Evolutionary conservation across 2,888 invertebrate genomes (phyloP).

Genomic region (Polietes domitor): DNA sequence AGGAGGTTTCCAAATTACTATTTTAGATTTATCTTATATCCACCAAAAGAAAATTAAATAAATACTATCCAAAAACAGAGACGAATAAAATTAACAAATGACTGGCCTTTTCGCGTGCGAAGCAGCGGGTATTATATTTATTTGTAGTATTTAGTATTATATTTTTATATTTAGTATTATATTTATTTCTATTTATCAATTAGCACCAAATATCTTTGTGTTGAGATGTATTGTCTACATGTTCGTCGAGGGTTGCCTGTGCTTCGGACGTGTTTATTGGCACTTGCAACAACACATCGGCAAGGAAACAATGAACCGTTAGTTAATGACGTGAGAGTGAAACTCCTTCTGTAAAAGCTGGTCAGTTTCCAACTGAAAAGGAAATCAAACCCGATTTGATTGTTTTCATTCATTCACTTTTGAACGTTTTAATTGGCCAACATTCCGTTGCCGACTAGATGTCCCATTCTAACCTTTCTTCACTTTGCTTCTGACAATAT

Average conservation of each 20-base stretch:
- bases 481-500: constrained; percentile 47
- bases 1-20: no score
- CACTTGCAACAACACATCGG: background rate
- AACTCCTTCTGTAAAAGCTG: background rate
- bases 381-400: constrained; percentile 47
- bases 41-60: no score
- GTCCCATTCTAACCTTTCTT: constrained; percentile 41
- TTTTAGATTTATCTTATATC: no score
- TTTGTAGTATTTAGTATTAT: no score
- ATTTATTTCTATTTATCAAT: no score
- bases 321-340: constrained; percentile 8
- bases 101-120: no score
- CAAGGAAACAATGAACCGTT: background rate
- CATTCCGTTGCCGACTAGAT: background rate
- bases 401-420: constrained; percentile 8
- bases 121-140: no score
- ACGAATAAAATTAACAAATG: no score
- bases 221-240: no score
- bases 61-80: no score
- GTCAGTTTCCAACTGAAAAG: constrained; percentile 40
- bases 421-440: constrained; percentile 34
- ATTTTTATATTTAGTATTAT: no score
- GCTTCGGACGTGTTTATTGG: background rate
- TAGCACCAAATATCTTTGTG: no score
- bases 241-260: background rate